Evolutionary conservation across 2,113 vertebrate species (phyloP).

Genomic region (Semnornis frantzii): DNA sequence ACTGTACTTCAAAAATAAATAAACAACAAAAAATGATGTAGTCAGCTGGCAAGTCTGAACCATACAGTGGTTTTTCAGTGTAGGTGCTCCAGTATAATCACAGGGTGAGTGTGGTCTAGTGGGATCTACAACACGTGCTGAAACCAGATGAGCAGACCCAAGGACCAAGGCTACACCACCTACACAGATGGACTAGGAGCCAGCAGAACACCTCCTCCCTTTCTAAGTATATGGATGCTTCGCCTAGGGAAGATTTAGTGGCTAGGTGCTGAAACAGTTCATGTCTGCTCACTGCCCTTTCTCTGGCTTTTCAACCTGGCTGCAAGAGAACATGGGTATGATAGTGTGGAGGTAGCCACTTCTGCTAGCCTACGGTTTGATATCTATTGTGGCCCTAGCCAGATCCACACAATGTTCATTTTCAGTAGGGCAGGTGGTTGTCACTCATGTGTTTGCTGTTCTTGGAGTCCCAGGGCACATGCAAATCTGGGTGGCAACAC

Average conservation of each 20-base stretch:
- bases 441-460: not conserved
- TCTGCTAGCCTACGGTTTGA: not conserved
- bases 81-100: not conserved
- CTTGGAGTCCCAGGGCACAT: accelerated
- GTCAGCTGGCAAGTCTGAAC: not conserved
- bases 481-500: not conserved
- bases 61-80: not conserved
- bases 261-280: not conserved
- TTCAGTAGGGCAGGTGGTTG: not conserved
- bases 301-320: not conserved
- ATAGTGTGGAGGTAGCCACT: not conserved
- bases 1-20: not conserved
- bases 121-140: not conserved
- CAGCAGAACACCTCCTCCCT: not conserved
- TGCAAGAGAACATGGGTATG: accelerated
- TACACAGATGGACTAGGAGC: not conserved
- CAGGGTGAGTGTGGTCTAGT: too few species aligned
- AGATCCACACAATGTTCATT: not conserved
- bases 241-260: not conserved
- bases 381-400: not conserved
- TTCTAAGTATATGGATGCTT: not conserved
- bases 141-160: not conserved
- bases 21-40: not conserved
- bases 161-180: not conserved
- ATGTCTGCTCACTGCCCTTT: not conserved